Conservation (phyloP, 2,113 vertebrate genomes). For the Pheucticus melanocephalus region DNA sequence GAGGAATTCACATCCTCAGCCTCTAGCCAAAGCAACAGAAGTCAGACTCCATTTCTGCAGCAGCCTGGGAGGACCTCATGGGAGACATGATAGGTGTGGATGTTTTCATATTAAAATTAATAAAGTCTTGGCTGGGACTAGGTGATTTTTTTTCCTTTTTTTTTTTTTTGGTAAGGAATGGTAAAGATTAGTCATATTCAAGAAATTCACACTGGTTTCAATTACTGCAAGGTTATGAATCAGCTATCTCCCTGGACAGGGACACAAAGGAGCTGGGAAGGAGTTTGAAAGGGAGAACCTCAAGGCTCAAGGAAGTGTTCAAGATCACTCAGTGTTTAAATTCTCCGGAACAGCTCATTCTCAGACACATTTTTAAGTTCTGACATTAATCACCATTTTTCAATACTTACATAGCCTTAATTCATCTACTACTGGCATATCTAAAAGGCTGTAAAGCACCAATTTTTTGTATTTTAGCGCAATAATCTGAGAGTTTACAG, state of each 20-base stretch:
- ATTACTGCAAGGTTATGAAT: neutral
- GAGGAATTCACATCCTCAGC: neutral
- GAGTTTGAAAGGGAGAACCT: neutral
- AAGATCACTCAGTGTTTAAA: neutral
- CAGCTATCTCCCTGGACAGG: neutral
- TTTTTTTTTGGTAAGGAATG: neutral
- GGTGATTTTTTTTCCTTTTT: neutral
- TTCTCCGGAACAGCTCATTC: neutral
- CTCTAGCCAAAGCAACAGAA: neutral
- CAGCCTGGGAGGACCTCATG: neutral
- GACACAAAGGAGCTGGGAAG: neutral
- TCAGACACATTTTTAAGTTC: neutral
- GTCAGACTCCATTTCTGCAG: neutral
- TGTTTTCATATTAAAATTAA: slow-evolving; percentile 50
- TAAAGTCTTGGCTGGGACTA: neutral
- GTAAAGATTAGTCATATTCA: neutral
- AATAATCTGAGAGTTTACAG: neutral
- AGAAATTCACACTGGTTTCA: neutral
- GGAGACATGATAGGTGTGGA: slow-evolving; percentile 27
- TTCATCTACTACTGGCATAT: neutral
- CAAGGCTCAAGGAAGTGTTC: neutral
- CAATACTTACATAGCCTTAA: neutral
- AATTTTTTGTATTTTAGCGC: neutral
- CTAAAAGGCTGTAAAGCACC: neutral
- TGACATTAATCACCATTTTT: neutral